Conservation (phyloP, 2,888 invertebrate genomes). For the Pomacea canaliculata region DNA sequence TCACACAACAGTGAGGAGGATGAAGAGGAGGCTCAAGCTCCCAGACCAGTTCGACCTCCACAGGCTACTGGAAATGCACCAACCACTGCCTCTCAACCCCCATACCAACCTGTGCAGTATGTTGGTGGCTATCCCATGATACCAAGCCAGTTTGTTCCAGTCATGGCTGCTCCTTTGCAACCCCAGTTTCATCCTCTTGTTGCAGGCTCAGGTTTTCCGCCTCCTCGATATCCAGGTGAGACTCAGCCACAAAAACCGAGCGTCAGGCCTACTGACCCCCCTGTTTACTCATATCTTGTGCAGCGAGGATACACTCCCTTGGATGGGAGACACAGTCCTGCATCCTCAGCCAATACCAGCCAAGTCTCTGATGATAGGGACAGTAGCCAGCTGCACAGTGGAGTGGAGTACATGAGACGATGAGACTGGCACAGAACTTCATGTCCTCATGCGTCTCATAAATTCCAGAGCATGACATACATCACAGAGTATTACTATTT, state of each 20-base stretch:
- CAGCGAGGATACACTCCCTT: constrained; percentile 55
- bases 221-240: constrained; percentile 23
- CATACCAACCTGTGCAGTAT: constrained; percentile 30
- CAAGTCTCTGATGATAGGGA: constrained; percentile 25
- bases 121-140: constrained; percentile 27
- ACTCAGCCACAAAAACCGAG: constrained; percentile 7
- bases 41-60: not conserved
- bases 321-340: constrained; percentile 28
- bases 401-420: constrained; percentile 36
- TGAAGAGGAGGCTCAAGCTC: constrained; percentile 25
- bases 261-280: constrained; percentile 41
- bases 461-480: not conserved
- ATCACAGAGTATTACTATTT: not conserved
- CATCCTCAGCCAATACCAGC: constrained; percentile 6
- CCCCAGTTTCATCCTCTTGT: constrained; percentile 27
- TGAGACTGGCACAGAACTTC: constrained; percentile 1
- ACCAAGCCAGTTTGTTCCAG: constrained; percentile 49
- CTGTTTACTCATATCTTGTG: constrained; percentile 58
- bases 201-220: constrained; percentile 17
- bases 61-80: not conserved
- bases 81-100: constrained; percentile 1
- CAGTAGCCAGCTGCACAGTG: constrained; percentile 17
- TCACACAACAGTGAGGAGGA: constrained; percentile 30
- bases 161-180: constrained; percentile 37
- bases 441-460: not conserved